phyloP scores from a whole-genome alignment of 2,797 vertebrate species.

The Fundulus diaphanus region DNA sequence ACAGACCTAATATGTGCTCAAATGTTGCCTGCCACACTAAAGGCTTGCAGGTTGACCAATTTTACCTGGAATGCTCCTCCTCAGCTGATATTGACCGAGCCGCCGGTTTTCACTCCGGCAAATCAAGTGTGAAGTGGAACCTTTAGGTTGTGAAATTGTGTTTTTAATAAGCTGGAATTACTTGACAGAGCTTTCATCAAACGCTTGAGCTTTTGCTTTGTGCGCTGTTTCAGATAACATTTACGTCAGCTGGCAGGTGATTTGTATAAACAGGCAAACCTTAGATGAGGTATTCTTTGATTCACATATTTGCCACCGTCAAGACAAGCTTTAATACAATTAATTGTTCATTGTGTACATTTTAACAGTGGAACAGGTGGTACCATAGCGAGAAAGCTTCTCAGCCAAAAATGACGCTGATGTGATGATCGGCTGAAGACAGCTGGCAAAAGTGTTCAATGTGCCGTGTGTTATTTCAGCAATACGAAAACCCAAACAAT shows the following conservation, averaged over 20 bases:
- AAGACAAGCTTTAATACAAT: slow-evolving; percentile 23
- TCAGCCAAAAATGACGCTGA: background rate
- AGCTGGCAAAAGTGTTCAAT: background rate
- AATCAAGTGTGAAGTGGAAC: slow-evolving; percentile 71
- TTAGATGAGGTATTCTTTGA: slow-evolving; percentile 18
- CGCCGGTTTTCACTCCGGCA: slow-evolving; percentile 44
- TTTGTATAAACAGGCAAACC: slow-evolving; percentile 33
- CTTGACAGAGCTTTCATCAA: slow-evolving; percentile 42
- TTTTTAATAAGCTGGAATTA: slow-evolving; percentile 63
- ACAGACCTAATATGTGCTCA: slow-evolving; percentile 80
- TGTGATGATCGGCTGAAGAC: slow-evolving; percentile 4
- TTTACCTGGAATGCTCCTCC: slow-evolving; percentile 62
- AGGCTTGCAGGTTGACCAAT: slow-evolving; percentile 70
- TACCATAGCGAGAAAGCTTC: background rate
- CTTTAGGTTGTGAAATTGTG: slow-evolving; percentile 61
- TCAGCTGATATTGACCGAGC: slow-evolving; percentile 61
- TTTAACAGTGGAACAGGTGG: slow-evolving; percentile 18
- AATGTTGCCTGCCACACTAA: slow-evolving; percentile 73
- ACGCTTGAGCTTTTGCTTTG: slow-evolving; percentile 48
- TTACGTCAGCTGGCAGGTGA: slow-evolving; percentile 27
- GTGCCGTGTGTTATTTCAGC: background rate
- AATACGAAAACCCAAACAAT: background rate
- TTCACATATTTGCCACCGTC: slow-evolving; percentile 11
- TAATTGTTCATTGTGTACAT: slow-evolving; percentile 16
- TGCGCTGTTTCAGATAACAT: slow-evolving; percentile 32